Base-by-base conservation (phyloP, 2,888 invertebrate species). In the Plagiodera versicolora region DNA sequence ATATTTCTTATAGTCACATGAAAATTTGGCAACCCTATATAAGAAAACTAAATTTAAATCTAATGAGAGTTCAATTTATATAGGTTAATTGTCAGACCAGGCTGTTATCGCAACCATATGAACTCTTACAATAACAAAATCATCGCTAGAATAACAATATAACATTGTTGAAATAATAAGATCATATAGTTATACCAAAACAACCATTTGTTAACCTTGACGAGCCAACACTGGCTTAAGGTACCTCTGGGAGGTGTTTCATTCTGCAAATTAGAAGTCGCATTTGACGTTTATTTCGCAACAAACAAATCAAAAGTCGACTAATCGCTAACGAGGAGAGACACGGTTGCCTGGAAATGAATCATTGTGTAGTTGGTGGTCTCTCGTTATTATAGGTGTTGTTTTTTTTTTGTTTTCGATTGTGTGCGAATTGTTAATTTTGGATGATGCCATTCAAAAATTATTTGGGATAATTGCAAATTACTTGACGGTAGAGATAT, bases 221-320 rank as follows among this genome's bases (percentile, higher is more conserved):
- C 39, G 39, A 39, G 14, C 39, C 39, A 14, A n/a, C 39, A n/a
- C 39, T 39, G 39, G n/a, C 11, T 32, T 6, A 6, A 39, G 14
- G 14, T 8, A 6, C 39, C 14, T 14, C 14, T n/a, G 39, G 39
- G n/a, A 5, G 39, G 39, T 39, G 39, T 39, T 39, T 8, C 39
- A 39, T 14, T 53, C 53, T 9, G 45, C 45, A 53, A 44, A 39
- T 52, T 52, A 16, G 39, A 8, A 20, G 52, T 17, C 39, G 39
- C 39, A 44, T 53, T 53, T 44, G 45, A 14, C 53, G 24, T 53
- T 53, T 53, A 28, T 50, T 50, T 39, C 39, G 39, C 39, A 39
- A 39, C 14, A 39, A 39, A 39, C 39, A 39, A 39, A 39, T 14
- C 39, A 39, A 39, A 39, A 39, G 39, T 14, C 39, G 11, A 39